Conservation (phyloP, 2,797 vertebrate genomes). For the Macroramphosus scolopax region DNA sequence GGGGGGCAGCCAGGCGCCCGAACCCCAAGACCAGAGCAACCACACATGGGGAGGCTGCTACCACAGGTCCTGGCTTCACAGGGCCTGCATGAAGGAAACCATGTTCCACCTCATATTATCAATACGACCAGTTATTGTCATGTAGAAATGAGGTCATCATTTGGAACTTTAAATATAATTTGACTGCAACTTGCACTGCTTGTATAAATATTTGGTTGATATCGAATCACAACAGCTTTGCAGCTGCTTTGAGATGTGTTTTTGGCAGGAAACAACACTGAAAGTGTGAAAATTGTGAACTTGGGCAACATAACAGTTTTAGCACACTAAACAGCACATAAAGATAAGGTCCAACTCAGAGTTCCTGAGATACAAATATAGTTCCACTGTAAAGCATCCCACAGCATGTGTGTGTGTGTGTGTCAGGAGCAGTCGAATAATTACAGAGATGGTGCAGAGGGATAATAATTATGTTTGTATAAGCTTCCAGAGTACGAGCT, state of each 20-base stretch:
- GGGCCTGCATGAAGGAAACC: conserved; percentile 13
- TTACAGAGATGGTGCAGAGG: conserved; percentile 33
- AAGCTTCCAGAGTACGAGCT: conserved; percentile 16
- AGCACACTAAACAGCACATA: neutral
- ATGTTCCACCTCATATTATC: neutral
- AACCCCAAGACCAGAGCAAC: conserved; percentile 25
- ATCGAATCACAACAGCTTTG: neutral
- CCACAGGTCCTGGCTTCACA: conserved; percentile 28
- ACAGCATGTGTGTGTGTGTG: neutral
- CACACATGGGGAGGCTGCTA: conserved; percentile 7
- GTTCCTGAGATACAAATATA: neutral
- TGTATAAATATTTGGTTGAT: no score
- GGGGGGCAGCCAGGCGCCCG: conserved; percentile 34
- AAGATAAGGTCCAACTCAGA: neutral
- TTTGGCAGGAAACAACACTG: neutral
- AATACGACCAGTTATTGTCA: neutral
- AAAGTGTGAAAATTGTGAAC: no score
- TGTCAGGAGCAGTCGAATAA: conserved; percentile 21
- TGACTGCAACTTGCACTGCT: no score
- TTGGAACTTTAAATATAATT: no score
- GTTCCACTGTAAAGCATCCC: no score
- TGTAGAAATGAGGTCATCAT: no score
- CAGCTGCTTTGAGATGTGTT: neutral
- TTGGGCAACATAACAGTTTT: neutral
- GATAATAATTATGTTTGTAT: conserved; percentile 32